Conservation (phyloP, 1,140 invertebrate genomes). For the Papilio glaucus region DNA sequence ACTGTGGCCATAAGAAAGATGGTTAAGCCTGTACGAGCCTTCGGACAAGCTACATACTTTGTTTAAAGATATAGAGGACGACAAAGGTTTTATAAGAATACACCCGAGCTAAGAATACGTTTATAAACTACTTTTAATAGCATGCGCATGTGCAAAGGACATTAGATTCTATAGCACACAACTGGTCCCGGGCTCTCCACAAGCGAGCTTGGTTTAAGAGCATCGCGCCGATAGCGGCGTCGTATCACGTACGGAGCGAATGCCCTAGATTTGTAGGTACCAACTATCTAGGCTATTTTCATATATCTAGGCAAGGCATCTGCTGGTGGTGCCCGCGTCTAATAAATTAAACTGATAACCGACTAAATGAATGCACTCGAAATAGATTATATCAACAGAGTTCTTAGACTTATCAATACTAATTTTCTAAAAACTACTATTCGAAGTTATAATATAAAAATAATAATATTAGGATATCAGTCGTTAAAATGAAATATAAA, state of each 20-base stretch:
- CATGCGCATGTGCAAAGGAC: background rate
- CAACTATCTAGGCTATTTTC: constrained; percentile 30
- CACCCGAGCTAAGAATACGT: too few relatives aligned
- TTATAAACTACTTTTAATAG: background rate
- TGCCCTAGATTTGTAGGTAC: constrained; percentile 35
- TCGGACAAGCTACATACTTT: too few relatives aligned
- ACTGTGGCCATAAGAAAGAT: too few relatives aligned
- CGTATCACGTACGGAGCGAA: constrained; percentile 28
- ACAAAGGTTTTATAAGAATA: too few relatives aligned
- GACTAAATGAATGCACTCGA: constrained; percentile 18
- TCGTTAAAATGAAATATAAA: too few relatives aligned
- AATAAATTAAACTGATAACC: constrained; percentile 33
- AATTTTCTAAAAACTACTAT: too few relatives aligned
- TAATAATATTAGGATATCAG: too few relatives aligned
- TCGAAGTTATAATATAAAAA: too few relatives aligned
- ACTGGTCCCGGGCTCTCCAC: background rate
- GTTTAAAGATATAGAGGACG: too few relatives aligned
- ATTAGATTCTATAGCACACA: background rate
- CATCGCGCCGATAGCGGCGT: constrained; percentile 16
- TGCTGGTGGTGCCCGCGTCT: constrained; percentile 31
- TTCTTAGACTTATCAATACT: constrained; percentile 5
- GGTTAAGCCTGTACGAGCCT: too few relatives aligned
- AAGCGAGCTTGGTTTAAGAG: background rate
- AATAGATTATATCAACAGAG: constrained; percentile 19
- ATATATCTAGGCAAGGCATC: constrained; percentile 28